phyloP scores from a whole-genome alignment of 2,113 vertebrate species.

The Hiodon alosoides region DNA sequence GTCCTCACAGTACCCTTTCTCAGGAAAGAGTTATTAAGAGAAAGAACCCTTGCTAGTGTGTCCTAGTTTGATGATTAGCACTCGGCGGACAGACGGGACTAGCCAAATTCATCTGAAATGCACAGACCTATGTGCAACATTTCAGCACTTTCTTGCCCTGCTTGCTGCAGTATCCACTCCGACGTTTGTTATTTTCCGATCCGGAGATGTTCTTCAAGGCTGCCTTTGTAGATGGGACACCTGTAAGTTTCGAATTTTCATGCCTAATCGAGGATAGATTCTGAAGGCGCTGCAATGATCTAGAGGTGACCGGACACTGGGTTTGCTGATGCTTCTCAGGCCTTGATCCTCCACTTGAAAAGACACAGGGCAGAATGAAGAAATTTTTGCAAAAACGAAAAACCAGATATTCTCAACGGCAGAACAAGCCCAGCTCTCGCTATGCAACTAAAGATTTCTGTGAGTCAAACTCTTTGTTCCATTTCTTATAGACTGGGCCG shows the following conservation, averaged over 20 bases:
- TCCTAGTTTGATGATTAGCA: constrained; percentile 71
- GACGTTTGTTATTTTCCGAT: constrained; percentile 3
- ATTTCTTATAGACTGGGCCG: not conserved
- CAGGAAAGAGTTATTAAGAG: constrained; percentile 68
- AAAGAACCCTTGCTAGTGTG: constrained; percentile 57
- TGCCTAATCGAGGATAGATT: not conserved
- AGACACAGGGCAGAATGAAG: constrained; percentile 47
- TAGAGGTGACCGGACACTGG: constrained; percentile 10
- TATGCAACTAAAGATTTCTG: constrained; percentile 66
- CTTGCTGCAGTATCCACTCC: constrained; percentile 34
- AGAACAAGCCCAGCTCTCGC: constrained; percentile 51
- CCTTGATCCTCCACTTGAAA: constrained; percentile 33
- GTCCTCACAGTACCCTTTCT: constrained; percentile 72
- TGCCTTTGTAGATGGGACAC: constrained; percentile 6
- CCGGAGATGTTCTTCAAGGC: constrained; percentile 14
- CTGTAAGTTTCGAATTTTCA: constrained; percentile 1
- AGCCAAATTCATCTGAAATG: constrained; percentile 53
- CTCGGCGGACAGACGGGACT: constrained; percentile 54
- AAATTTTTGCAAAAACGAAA: constrained; percentile 52
- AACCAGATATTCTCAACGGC: constrained; percentile 49
- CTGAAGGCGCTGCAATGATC: constrained; percentile 15
- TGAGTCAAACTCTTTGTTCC: constrained; percentile 57
- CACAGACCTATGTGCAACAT: constrained; percentile 47
- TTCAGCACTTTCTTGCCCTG: constrained; percentile 44
- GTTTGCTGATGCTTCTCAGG: constrained; percentile 36